Evolutionary conservation across 2,113 vertebrate genomes (phyloP).

Genomic region (Crotophaga sulcirostris): DNA sequence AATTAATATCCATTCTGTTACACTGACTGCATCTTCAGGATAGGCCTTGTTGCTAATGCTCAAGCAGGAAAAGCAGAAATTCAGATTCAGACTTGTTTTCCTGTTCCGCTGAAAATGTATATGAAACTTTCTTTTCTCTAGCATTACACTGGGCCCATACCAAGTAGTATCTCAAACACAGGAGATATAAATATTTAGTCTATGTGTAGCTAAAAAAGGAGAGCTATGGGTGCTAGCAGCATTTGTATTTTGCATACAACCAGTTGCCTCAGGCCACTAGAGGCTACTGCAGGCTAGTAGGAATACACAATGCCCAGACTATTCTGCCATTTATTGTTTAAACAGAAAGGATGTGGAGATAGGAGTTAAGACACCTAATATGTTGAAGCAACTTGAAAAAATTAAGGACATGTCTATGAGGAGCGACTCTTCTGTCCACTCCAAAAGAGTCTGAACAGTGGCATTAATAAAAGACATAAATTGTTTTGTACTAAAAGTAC

Average conservation of each 20-base stretch:
- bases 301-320: slow-evolving; percentile 17
- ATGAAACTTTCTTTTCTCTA: neutral
- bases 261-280: slow-evolving; percentile 63
- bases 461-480: neutral
- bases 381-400: neutral
- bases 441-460: neutral
- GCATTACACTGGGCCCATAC: neutral
- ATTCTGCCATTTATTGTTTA: slow-evolving; percentile 11
- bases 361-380: neutral
- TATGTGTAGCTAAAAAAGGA: neutral
- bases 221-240: neutral
- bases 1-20: neutral
- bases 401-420: neutral
- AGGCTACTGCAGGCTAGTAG: slow-evolving; percentile 63
- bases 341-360: neutral
- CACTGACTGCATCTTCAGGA: neutral
- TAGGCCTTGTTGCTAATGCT: neutral
- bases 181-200: neutral
- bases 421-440: neutral
- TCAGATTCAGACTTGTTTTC: neutral
- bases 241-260: neutral
- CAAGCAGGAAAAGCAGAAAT: neutral
- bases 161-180: neutral
- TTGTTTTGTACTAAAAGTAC: neutral
- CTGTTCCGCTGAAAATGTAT: neutral